Evolutionary conservation across 2,888 invertebrate species (phyloP).

Genomic region (Phorcus lineatus): DNA sequence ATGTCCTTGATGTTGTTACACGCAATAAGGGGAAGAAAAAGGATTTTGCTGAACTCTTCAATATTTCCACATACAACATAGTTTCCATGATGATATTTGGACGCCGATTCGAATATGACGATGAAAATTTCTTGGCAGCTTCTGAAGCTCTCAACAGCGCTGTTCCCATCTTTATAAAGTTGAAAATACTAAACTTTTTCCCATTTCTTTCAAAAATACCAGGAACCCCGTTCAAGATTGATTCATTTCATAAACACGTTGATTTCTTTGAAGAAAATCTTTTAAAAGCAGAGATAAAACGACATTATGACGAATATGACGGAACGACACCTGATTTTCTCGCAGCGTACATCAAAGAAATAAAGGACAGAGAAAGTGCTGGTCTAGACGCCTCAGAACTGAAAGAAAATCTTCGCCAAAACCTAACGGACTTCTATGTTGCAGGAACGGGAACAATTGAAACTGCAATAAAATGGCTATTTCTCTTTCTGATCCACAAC

Average conservation of each 20-base stretch:
- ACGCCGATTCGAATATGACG: slow-evolving; percentile 24
- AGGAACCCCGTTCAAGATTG: slow-evolving; percentile 17
- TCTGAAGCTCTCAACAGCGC: background rate
- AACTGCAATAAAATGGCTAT: slow-evolving; percentile 89
- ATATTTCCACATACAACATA: background rate
- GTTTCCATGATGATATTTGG: slow-evolving; percentile 27
- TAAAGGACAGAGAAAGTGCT: slow-evolving; percentile 1
- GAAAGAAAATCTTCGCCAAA: slow-evolving; percentile 19
- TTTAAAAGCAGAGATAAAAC: background rate
- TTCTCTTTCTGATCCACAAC: slow-evolving; percentile 86
- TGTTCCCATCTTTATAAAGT: background rate
- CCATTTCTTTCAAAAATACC: slow-evolving; percentile 26
- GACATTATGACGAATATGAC: slow-evolving; percentile 6
- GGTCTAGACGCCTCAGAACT: background rate
- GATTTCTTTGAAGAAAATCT: background rate
- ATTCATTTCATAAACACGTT: background rate
- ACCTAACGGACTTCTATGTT: slow-evolving; percentile 34
- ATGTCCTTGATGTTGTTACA: slow-evolving; percentile 6
- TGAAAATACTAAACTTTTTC: background rate
- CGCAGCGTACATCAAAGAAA: slow-evolving; percentile 20
- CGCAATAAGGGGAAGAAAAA: background rate
- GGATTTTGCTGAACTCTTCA: slow-evolving; percentile 5
- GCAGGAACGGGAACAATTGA: slow-evolving; percentile 82
- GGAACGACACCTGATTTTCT: slow-evolving; percentile 14
- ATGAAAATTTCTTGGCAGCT: background rate